Percentiles rank a stretch among this genome's conserved stretches.
Conservation (phyloP, 1,140 invertebrate genomes). For the Monomorium pharaonis region DNA sequence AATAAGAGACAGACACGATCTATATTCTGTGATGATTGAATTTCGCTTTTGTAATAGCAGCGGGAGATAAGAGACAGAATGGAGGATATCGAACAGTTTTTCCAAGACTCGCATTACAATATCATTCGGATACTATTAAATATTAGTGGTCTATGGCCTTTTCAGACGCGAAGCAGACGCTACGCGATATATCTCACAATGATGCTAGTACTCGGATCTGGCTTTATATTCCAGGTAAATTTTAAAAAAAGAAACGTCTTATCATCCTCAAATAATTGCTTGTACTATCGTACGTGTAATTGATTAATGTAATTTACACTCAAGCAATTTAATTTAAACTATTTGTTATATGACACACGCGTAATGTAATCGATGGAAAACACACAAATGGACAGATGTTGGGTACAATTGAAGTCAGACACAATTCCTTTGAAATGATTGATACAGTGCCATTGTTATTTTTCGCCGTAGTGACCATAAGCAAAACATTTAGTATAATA, state of each 20-base stretch:
- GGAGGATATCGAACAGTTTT: not conserved
- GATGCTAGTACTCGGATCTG: not conserved
- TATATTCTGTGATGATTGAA: not conserved
- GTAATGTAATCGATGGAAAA: not conserved
- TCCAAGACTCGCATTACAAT: not conserved
- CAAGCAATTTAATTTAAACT: not conserved
- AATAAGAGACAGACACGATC: not conserved
- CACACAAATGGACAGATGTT: not conserved
- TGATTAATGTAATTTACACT: not conserved
- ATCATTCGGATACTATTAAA: slow-evolving; percentile 4
- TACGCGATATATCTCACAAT: not conserved
- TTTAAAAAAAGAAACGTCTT: not conserved
- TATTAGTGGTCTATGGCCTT: slow-evolving; percentile 24
- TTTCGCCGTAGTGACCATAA: not conserved
- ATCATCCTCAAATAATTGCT: not conserved
- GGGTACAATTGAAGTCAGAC: not conserved
- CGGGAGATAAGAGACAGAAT: not conserved
- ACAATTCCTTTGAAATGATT: not conserved
- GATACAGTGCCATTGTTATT: not conserved
- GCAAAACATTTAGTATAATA: not conserved
- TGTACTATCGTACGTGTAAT: not conserved
- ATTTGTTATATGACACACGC: not conserved
- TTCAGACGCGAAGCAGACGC: not conserved
- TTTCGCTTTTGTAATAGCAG: not conserved
- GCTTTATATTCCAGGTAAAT: not conserved